Evolutionary conservation across 2,113 vertebrate species (phyloP).

Genomic region (Agapornis roseicollis): DNA sequence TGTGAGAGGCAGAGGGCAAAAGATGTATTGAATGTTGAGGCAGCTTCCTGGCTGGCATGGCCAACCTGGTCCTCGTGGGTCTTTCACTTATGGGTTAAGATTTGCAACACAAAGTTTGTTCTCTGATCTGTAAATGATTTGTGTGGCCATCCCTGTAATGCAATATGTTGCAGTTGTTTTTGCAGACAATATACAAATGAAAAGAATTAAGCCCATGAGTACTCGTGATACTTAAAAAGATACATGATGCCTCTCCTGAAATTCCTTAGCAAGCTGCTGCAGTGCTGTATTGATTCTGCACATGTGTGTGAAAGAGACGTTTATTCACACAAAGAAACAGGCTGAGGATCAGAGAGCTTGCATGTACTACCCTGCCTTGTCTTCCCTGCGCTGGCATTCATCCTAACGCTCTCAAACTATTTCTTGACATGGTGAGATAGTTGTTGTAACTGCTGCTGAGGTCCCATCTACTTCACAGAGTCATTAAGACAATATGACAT

Average conservation of each 20-base stretch:
- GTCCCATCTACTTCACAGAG: conserved; percentile 58
- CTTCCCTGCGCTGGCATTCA: background rate
- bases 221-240: conserved; percentile 13
- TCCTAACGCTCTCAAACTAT: background rate
- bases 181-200: background rate
- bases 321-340: conserved; percentile 3
- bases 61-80: background rate
- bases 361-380: conserved; percentile 21
- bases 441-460: background rate
- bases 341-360: conserved; percentile 32
- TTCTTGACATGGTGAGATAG: background rate
- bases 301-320: background rate
- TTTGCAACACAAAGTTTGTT: background rate
- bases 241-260: background rate
- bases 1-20: conserved; percentile 37
- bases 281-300: background rate
- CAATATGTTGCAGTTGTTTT: background rate
- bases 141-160: conserved; percentile 13
- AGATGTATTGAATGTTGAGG: background rate
- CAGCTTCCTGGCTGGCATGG: rapidly evolving
- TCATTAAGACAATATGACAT: conserved; percentile 54
- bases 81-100: background rate
- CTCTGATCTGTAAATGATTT: background rate
- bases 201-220: conserved; percentile 36
- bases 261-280: conserved; percentile 50